phyloP scores from a whole-genome alignment of 2,797 vertebrate species.

The Acestrorhynchus altus region DNA sequence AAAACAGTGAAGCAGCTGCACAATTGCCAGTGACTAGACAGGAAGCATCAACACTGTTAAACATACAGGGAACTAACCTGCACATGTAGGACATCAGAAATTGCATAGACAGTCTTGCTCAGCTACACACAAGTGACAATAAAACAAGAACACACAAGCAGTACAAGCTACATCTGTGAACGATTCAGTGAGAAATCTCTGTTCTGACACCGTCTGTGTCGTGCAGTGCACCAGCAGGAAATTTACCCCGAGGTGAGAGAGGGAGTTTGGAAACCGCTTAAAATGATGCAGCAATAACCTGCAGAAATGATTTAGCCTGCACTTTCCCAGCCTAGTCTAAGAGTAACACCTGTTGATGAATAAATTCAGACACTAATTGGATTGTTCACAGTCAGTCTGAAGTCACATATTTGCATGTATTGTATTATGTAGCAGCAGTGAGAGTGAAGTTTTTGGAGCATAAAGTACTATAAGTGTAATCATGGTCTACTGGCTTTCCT shows the following conservation, averaged over 20 bases:
- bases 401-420: not conserved
- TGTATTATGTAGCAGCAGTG: too few species aligned
- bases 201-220: slow-evolving; percentile 7
- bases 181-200: slow-evolving; percentile 51
- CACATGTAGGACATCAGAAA: not conserved
- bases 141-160: not conserved
- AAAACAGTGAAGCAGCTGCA: not conserved
- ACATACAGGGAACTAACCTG: not conserved
- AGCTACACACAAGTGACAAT: not conserved
- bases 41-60: not conserved
- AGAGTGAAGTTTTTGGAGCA: too few species aligned
- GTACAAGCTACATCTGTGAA: slow-evolving; percentile 10
- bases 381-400: not conserved
- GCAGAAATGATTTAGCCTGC: not conserved
- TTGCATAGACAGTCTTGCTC: not conserved
- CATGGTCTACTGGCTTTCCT: too few species aligned
- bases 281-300: not conserved
- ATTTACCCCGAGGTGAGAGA: slow-evolving; percentile 2
- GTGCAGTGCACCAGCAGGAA: slow-evolving; percentile 9
- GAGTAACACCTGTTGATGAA: not conserved
- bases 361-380: not conserved
- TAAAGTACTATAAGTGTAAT: too few species aligned
- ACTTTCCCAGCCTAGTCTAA: not conserved
- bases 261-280: not conserved
- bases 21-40: not conserved